phyloP scores from a whole-genome alignment of 2,888 invertebrate genomes.

The Drosophila peninsularis region DNA sequence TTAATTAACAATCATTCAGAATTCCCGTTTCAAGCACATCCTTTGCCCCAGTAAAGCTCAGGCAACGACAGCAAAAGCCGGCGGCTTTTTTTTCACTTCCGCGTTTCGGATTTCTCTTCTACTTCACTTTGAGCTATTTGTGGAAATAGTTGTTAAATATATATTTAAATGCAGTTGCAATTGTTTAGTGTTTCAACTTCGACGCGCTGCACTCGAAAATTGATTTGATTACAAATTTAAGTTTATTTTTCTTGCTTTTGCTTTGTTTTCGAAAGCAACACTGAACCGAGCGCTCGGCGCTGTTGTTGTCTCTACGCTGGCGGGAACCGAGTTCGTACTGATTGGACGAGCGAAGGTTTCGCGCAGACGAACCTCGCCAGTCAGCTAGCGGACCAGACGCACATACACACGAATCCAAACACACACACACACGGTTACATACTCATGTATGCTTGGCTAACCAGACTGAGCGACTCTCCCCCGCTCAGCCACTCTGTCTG shows the following conservation, averaged over 20 bases:
- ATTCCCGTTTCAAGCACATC: constrained; percentile 38
- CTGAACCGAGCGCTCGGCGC: constrained; percentile 75
- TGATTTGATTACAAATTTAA: constrained; percentile 13
- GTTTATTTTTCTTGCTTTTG: constrained; percentile 9
- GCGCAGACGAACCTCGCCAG: constrained; percentile 83
- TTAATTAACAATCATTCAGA: constrained; percentile 30
- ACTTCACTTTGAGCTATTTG: neutral
- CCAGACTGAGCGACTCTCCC: constrained; percentile 53
- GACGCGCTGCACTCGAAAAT: constrained; percentile 36
- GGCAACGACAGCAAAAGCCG: constrained; percentile 49
- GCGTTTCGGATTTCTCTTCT: constrained; percentile 37
- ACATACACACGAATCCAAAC: constrained; percentile 1
- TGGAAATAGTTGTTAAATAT: neutral
- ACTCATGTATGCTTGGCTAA: constrained; percentile 37
- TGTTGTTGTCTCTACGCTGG: constrained; percentile 82
- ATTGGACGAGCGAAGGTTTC: constrained; percentile 84
- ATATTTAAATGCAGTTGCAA: neutral
- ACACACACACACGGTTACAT: constrained; percentile 2
- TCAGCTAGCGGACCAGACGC: constrained; percentile 56
- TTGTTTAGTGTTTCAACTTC: constrained; percentile 13
- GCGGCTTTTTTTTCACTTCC: constrained; percentile 75
- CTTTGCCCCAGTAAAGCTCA: constrained; percentile 31
- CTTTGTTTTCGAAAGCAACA: constrained; percentile 22
- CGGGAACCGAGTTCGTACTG: constrained; percentile 85
- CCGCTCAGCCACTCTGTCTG: constrained; percentile 33